These are phyloP conservation scores for Leistus spinibarbis DNA, from an alignment of 2,888 invertebrate species.

Conservation along the genomic window DNA sequence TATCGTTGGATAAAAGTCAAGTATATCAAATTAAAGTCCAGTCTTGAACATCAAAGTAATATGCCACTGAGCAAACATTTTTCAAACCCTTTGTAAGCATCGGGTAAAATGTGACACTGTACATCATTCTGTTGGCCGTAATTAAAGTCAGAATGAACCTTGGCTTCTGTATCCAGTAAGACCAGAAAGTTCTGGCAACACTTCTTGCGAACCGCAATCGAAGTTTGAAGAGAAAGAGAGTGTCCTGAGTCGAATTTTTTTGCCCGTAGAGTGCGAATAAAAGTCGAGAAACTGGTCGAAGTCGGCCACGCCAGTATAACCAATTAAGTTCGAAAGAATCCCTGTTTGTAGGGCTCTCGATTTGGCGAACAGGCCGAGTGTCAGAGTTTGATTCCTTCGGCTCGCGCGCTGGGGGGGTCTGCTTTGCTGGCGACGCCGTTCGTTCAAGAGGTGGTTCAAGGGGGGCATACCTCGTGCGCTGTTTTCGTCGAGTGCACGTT, in stretches of 20 bases:
- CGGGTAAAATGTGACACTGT: too few relatives aligned
- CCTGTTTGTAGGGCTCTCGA: slow-evolving; percentile 21
- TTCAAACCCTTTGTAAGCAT: too few relatives aligned
- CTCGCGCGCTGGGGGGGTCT: neutral
- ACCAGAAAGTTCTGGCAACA: too few relatives aligned
- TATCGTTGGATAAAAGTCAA: too few relatives aligned
- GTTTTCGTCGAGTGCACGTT: slow-evolving; percentile 3
- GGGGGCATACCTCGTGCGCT: neutral
- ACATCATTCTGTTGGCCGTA: neutral
- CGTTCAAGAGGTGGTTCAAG: neutral
- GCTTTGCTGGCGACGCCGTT: neutral
- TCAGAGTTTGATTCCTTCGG: slow-evolving; percentile 34
- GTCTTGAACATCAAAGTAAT: too few relatives aligned
- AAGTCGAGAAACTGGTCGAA: slow-evolving; percentile 14
- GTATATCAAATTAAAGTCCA: too few relatives aligned
- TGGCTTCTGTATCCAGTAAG: too few relatives aligned
- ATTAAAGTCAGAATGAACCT: too few relatives aligned
- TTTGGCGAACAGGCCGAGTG: slow-evolving; percentile 23
- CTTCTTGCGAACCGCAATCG: neutral
- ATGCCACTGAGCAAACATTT: too few relatives aligned
- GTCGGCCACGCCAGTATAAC: slow-evolving; percentile 28
- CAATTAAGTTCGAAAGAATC: slow-evolving; percentile 28
- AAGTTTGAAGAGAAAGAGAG: neutral
- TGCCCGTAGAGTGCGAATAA: slow-evolving; percentile 8
- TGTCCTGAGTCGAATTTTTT: slow-evolving; percentile 23